These are phyloP conservation scores for Psix sp. DNA, from an alignment of 1,140 invertebrate genomes.

Conservation along the genomic window DNA sequence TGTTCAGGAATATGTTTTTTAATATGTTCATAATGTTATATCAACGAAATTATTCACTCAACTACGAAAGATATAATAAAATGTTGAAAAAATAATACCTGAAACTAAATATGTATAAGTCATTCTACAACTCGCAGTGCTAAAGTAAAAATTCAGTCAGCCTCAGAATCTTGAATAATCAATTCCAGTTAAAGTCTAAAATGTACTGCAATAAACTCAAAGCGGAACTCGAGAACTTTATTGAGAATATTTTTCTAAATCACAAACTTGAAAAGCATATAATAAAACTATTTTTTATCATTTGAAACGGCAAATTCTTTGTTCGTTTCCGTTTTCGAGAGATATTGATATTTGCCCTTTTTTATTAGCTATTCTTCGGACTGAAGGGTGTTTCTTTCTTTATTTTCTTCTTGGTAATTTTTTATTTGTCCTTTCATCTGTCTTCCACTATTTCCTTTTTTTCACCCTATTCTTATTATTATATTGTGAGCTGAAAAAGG, in stretches of 20 bases:
- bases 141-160: conserved; percentile 1
- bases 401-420: conserved; percentile 4
- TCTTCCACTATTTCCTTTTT: background rate
- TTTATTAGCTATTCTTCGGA: conserved; percentile 60
- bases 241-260: conserved; percentile 17
- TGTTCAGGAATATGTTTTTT: no score
- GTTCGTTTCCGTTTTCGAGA: conserved; percentile 47
- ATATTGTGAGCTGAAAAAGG: no score
- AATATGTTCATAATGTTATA: background rate
- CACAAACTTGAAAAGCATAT: conserved; percentile 30
- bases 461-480: no score
- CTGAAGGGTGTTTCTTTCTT: background rate
- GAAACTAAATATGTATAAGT: no score
- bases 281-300: conserved; percentile 40
- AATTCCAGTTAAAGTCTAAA: no score
- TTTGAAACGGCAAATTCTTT: conserved; percentile 26
- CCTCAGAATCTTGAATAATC: background rate
- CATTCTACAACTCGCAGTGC: background rate
- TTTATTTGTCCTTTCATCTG: conserved; percentile 5
- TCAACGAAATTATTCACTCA: no score
- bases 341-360: conserved; percentile 63
- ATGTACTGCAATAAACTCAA: no score
- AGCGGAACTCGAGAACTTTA: background rate
- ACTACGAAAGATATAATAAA: no score
- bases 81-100: no score